These are phyloP conservation scores for Cochlearius cochlearius DNA, from an alignment of 2,113 vertebrate genomes.

Conservation along the genomic window DNA sequence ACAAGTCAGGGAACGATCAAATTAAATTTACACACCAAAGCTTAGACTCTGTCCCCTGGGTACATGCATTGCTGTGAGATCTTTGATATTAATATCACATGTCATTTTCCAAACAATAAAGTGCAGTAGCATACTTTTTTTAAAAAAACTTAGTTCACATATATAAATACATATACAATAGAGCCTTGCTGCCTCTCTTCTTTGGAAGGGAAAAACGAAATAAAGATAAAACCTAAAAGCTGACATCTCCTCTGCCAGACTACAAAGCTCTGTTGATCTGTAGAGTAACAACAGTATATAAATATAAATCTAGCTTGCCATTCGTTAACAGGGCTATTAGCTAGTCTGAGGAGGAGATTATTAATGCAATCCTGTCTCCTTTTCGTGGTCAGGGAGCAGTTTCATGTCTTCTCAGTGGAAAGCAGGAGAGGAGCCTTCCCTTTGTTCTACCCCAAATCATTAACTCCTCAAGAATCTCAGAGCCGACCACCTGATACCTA, in stretches of 20 bases:
- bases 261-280: not conserved
- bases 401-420: not conserved
- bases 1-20: not conserved
- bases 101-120: not conserved
- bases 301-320: not conserved
- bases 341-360: not conserved
- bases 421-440: not conserved
- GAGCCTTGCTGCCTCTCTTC: not conserved
- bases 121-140: not conserved
- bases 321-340: not conserved
- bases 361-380: not conserved
- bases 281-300: not conserved
- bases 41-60: not conserved
- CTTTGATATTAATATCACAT: not conserved
- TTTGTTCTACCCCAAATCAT: not conserved
- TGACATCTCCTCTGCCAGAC: not conserved
- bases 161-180: accelerated
- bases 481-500: not conserved
- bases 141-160: not conserved
- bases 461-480: not conserved
- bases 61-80: not conserved
- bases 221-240: not conserved
- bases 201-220: not conserved
- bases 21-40: conserved; percentile 2
- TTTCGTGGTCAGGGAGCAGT: not conserved